Evolutionary conservation across 2,888 invertebrate genomes (phyloP).

Genomic region (Stomorhina lunata): DNA sequence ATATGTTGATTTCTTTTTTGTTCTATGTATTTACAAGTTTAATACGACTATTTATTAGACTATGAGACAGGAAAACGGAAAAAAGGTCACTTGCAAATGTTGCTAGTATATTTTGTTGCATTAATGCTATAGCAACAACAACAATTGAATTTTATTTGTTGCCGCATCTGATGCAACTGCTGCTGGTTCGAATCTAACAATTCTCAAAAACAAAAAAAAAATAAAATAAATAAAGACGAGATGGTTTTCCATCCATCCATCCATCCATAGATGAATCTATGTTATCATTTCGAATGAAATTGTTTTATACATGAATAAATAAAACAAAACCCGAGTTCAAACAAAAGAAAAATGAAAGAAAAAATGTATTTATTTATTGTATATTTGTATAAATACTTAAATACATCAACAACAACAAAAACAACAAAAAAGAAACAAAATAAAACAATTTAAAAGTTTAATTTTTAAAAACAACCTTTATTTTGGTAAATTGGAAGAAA

Average conservation of each 20-base stretch:
- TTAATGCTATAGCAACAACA: too few relatives aligned
- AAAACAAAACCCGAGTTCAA: constrained; percentile 45
- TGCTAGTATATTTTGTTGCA: constrained; percentile 9
- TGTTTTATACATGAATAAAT: constrained; percentile 59
- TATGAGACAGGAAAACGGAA: constrained; percentile 63
- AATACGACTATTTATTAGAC: constrained; percentile 54
- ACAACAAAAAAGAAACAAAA: not conserved
- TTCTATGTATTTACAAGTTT: constrained; percentile 12
- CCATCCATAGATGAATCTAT: too few relatives aligned
- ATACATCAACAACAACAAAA: not conserved
- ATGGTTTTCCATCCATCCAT: constrained; percentile 2
- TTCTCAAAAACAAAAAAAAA: not conserved
- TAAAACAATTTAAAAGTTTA: constrained; percentile 37
- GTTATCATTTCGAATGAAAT: constrained; percentile 53
- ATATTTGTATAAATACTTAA: constrained; percentile 12
- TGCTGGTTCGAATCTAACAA: constrained; percentile 40
- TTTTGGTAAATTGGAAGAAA: too few relatives aligned
- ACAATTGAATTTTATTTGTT: not conserved
- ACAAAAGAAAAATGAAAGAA: constrained; percentile 27
- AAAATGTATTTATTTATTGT: not conserved
- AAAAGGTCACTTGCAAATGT: constrained; percentile 53
- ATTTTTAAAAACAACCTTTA: constrained; percentile 34
- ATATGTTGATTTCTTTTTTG: constrained; percentile 2
- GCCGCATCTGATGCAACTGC: not conserved
- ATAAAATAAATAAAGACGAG: not conserved